Base-by-base conservation (phyloP, 1,140 invertebrate species). In the Triops longicaudatus region DNA sequence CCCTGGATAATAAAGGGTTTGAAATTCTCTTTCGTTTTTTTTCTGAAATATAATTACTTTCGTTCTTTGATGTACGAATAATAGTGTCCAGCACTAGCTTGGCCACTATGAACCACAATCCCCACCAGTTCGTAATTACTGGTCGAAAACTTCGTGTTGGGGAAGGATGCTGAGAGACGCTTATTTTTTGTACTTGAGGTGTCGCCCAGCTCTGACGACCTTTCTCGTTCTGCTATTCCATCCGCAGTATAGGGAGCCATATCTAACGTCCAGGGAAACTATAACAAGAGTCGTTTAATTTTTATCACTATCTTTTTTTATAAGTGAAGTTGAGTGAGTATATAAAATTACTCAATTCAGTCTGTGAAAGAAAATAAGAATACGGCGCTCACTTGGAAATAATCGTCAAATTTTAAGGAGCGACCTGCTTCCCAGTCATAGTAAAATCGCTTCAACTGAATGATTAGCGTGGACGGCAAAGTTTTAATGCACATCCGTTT, bases 361-460 rank as follows among this genome's bases (percentile, higher is more conserved):
- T 63, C 22, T 63, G 3, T 63, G n/a, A n/a, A 63, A 14, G 6
- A 22, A 22, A 63, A 22, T 22, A 22, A 72, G 17, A 9, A 72
- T 75, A 80, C 79, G 73, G 75, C 83, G 82, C 31, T 37, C 31
- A 37, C 31, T 80, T 84, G 87, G 84, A 89, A 90, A 80, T 89
- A 88, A 80, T 89, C 88, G 83, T 90, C 88, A 81, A 87, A 89
- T 80, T 89, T 89, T 76, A 89, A 84, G 75, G 88, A 85, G 83
- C 86, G 84, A 81, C 87, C 87, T 78, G 86, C 85, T 82, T 89
- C 88, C 87, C 88, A 89, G 81, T 89, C 88, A 82, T 88, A 90
- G 79, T 87, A 87, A 83, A 89, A 89, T 72, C 88, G 81, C 81
- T 89, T 89, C 26, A 89, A 81, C 80, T 89, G 88, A 78, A 90